Evolutionary conservation across 2,797 vertebrate genomes (phyloP).

Genomic region (Mus minutoides): DNA sequence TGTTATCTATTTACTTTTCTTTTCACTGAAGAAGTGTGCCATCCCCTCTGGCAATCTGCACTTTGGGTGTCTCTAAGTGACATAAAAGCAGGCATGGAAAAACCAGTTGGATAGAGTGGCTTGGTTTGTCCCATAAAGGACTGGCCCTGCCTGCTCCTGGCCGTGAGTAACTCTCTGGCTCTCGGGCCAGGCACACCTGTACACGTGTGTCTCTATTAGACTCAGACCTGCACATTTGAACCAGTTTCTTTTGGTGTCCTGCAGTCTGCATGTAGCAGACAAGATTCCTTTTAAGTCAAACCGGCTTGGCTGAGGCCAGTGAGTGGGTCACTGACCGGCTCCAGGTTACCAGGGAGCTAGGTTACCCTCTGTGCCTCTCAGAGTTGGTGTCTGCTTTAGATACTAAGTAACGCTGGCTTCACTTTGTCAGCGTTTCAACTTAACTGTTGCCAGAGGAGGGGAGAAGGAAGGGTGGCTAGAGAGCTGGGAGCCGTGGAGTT

Average conservation of each 20-base stretch:
- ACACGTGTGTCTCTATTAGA: fast-evolving
- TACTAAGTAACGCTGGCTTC: background rate
- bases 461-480: no score
- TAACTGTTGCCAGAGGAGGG: background rate
- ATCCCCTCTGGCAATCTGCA: background rate
- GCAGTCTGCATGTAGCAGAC: fast-evolving
- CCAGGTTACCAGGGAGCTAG: background rate
- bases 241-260: background rate
- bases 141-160: background rate
- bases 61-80: conserved; percentile 30
- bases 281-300: background rate
- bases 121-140: background rate
- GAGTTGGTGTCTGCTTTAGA: conserved; percentile 39
- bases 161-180: background rate
- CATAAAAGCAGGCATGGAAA: conserved; percentile 63
- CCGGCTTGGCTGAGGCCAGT: background rate
- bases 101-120: conserved; percentile 35
- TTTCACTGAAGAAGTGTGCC: background rate
- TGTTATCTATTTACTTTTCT: conserved; percentile 61
- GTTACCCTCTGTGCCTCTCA: background rate
- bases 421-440: background rate
- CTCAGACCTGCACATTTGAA: background rate
- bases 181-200: background rate
- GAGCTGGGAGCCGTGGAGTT: background rate
- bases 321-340: background rate